These are phyloP conservation scores for Antrozous pallidus DNA, from an alignment of 2,797 vertebrate species.

Conservation along the genomic window DNA sequence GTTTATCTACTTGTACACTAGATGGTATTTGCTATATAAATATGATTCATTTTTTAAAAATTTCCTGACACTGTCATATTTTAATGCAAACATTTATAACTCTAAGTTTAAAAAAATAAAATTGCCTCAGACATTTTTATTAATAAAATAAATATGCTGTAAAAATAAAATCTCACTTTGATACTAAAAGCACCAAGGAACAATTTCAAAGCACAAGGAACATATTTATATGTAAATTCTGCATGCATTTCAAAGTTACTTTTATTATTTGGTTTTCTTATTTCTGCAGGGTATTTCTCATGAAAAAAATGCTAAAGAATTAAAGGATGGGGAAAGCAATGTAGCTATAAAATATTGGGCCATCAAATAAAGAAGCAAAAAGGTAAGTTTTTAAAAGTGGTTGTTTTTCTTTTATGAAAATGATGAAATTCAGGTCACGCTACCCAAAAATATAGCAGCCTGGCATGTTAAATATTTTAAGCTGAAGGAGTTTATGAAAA, in stretches of 20 bases:
- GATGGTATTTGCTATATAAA: slow-evolving; percentile 79
- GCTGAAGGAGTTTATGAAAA: not conserved
- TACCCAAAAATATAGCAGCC: not conserved
- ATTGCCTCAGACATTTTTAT: slow-evolving; percentile 5
- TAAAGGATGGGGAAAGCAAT: not conserved
- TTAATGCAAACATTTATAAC: slow-evolving; percentile 61
- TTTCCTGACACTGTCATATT: slow-evolving; percentile 61
- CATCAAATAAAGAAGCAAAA: not conserved
- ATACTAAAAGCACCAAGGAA: not conserved
- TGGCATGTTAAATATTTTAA: not conserved
- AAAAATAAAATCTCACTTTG: slow-evolving; percentile 43
- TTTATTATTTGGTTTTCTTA: not conserved
- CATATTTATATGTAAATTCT: slow-evolving; percentile 6
- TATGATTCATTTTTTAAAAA: slow-evolving; percentile 73
- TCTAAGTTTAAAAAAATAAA: not conserved
- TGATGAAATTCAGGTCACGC: not conserved
- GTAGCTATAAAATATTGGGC: not conserved
- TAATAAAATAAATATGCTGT: slow-evolving; percentile 40
- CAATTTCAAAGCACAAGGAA: slow-evolving; percentile 43
- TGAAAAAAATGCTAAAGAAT: not conserved
- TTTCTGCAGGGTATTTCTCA: not conserved
- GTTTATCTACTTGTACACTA: slow-evolving; percentile 78
- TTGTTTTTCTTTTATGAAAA: not conserved
- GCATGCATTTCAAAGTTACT: not conserved
- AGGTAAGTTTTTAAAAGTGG: not conserved